Conservation (phyloP, 2,113 vertebrate species). For the Platysternon megacephalum region DNA sequence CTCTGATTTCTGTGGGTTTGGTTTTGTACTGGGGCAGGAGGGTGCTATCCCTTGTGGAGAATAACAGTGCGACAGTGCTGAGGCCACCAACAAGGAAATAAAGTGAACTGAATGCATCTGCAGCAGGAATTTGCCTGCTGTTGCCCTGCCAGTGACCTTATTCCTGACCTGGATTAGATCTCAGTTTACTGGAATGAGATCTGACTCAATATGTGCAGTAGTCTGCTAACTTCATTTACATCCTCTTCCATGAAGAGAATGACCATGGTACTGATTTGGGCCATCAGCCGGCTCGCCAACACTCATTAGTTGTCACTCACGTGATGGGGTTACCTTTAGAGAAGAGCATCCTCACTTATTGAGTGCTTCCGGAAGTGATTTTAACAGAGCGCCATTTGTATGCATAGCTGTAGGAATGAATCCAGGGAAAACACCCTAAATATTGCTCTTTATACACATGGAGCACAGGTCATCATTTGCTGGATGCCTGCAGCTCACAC, state of each 20-base stretch:
- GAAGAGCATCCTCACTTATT: neutral
- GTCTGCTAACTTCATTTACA: neutral
- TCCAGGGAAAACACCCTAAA: neutral
- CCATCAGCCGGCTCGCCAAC: neutral
- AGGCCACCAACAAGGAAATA: accelerated
- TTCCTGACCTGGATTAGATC: neutral
- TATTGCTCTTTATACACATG: no score
- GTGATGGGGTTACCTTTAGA: neutral
- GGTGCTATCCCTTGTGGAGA: accelerated
- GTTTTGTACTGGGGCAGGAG: neutral
- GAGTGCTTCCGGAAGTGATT: neutral
- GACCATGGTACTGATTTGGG: neutral
- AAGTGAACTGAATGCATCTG: neutral
- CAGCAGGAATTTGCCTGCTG: neutral
- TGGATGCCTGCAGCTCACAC: neutral
- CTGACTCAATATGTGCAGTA: accelerated
- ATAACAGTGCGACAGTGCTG: neutral
- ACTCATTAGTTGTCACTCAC: neutral
- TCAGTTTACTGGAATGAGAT: neutral
- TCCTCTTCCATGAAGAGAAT: neutral
- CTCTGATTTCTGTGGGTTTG: neutral
- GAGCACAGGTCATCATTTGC: neutral
- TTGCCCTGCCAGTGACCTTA: neutral
- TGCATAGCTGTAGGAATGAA: neutral
- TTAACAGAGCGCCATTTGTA: neutral